Evolutionary conservation across 64 coral and sea anemone species (phyloP), one percentile per base, ranked within the genome.

Genomic region (Platygyra sinensis): DNA sequence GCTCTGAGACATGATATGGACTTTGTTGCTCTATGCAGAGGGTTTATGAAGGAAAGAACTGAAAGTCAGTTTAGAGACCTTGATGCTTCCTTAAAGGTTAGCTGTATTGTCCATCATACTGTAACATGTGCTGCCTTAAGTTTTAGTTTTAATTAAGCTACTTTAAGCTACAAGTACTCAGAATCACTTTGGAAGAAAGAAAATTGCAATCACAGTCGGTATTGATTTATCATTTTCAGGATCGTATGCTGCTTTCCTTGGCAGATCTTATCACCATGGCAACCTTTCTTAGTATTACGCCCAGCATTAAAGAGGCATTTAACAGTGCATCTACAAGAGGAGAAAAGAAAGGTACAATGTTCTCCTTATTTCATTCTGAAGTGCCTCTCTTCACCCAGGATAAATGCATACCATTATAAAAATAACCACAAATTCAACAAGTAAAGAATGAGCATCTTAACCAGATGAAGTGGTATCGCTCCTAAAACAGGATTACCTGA

Each of bases 1-100:
- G 78, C 93, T 30, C 72, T 99, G 36, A 77, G 97, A 62, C 86
- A 99, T 78, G 97, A 96, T 17, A 75, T 99, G 57, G 89, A 99
- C 63, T 99, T 95, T 91, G 91, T 99, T 28, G 97, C 94, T 7
- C 72, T 99, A 33, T 99, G 97, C 42, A 85, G 94, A 62, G 97
- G 97, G 62, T 96, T 99, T 27, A 99, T 99, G 97, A 84, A 90
- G 32, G 97, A 99, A 65, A 92, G 97, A 72, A 90, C 94, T 33
- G 97, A 99, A 31, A 75, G 83, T 60, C 88, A 93, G 54, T 99
- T 99, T 29, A 95, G 83, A 79, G 97, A 99, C 10, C 80, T 95
- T 28, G 97, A 95, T 50, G 73, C 88, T 20, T 8, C 78, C 59
- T 33, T 99, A 12, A 99, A 99, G 94, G 97, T 99, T 87, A 20